Evolutionary conservation across 2,113 vertebrate genomes (phyloP).

Genomic region (Scomber colias): DNA sequence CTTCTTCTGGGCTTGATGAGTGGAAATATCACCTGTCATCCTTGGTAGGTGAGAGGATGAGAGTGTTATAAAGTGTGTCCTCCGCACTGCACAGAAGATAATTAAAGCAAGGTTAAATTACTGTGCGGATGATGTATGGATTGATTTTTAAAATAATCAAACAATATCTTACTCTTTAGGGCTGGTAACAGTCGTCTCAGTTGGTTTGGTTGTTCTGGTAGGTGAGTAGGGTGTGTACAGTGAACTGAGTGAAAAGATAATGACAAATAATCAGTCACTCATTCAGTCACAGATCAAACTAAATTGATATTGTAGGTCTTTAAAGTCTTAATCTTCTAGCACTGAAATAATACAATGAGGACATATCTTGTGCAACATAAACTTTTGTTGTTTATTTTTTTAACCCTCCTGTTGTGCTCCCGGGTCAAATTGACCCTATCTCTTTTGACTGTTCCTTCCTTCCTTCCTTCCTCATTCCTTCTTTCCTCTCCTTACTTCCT

Average conservation of each 20-base stretch:
- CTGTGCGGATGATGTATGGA: not conserved
- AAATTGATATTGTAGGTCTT: not conserved
- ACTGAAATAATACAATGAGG: too few relatives aligned
- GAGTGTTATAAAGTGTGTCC: constrained; percentile 43
- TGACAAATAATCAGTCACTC: not conserved
- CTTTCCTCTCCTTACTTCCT: too few relatives aligned
- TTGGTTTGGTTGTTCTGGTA: constrained; percentile 59
- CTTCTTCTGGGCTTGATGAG: not conserved
- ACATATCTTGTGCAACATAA: too few relatives aligned
- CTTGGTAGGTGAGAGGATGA: constrained; percentile 28
- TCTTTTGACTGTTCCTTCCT: too few relatives aligned
- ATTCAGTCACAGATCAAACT: not conserved
- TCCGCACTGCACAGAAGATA: constrained; percentile 44
- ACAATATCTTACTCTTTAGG: constrained; percentile 50
- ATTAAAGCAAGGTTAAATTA: not conserved
- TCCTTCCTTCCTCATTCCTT: too few relatives aligned
- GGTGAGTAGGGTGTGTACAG: constrained; percentile 52
- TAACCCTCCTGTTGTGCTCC: too few relatives aligned
- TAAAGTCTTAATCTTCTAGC: not conserved
- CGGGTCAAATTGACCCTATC: too few relatives aligned
- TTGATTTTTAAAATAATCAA: not conserved
- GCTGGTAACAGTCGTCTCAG: constrained; percentile 52
- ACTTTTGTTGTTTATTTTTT: too few relatives aligned
- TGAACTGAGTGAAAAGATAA: constrained; percentile 45
- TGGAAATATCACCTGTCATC: constrained; percentile 60